phyloP scores from a whole-genome alignment of 1,140 invertebrate species.

The Eumaeus atala region DNA sequence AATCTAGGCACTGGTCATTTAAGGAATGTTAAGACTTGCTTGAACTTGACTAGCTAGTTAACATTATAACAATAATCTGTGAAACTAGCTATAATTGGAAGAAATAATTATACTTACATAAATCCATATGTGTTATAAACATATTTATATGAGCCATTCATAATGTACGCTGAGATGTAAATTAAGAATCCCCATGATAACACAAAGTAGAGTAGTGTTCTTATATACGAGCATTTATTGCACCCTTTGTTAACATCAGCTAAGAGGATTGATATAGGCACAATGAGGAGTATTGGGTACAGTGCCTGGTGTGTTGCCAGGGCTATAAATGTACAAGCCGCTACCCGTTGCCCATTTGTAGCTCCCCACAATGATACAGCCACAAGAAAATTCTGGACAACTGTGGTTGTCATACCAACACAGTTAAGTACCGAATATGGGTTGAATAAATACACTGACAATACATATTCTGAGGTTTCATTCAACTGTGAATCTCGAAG shows the following conservation, averaged over 20 bases:
- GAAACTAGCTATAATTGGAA: too few species aligned
- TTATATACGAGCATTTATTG: slow-evolving; percentile 69
- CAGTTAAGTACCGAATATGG: slow-evolving; percentile 94
- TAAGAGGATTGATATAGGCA: slow-evolving; percentile 79
- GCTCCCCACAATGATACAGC: slow-evolving; percentile 82
- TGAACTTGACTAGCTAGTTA: too few species aligned
- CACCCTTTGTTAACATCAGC: slow-evolving; percentile 65
- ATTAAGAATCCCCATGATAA: slow-evolving; percentile 66
- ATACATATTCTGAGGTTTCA: slow-evolving; percentile 79
- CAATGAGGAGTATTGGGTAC: slow-evolving; percentile 89
- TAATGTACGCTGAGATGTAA: slow-evolving; percentile 63
- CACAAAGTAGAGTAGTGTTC: slow-evolving; percentile 63
- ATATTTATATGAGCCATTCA: slow-evolving; percentile 82
- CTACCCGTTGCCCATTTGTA: slow-evolving; percentile 77
- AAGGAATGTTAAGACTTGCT: too few species aligned
- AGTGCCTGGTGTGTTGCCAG: slow-evolving; percentile 88
- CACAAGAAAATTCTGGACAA: slow-evolving; percentile 90
- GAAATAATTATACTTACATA: slow-evolving; percentile 78
- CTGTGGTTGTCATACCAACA: slow-evolving; percentile 92
- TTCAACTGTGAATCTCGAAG: slow-evolving; percentile 74
- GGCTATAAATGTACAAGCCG: slow-evolving; percentile 81
- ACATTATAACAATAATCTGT: too few species aligned
- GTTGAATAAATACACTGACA: slow-evolving; percentile 92
- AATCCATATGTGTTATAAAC: slow-evolving; percentile 87
- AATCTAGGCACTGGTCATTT: too few species aligned